Evolutionary conservation across 2,888 invertebrate species (phyloP).

Genomic region (Chymomyza procnemis): DNA sequence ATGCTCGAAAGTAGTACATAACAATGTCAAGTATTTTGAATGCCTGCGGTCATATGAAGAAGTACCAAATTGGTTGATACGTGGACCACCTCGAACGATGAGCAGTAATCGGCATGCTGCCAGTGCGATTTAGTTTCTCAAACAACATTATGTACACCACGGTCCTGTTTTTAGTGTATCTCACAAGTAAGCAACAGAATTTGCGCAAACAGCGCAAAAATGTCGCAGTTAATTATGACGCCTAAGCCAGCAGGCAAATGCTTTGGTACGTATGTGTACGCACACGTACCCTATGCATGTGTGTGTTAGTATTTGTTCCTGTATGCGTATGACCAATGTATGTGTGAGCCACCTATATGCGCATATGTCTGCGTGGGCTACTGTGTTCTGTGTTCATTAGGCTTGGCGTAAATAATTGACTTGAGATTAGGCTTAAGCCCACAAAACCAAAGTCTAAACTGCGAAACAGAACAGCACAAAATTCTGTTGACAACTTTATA

Average conservation of each 20-base stretch:
- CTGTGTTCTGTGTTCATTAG: not conserved
- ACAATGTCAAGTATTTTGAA: no score
- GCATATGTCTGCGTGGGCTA: not conserved
- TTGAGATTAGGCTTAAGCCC: slow-evolving; percentile 14
- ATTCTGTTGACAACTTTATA: slow-evolving; percentile 26
- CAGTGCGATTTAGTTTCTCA: not conserved
- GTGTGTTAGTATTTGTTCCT: not conserved
- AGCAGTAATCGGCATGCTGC: no score
- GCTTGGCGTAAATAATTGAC: slow-evolving; percentile 44
- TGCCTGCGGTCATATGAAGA: no score
- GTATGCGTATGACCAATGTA: not conserved
- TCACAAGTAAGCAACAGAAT: slow-evolving; percentile 5
- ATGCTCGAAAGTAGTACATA: no score
- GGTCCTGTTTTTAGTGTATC: not conserved
- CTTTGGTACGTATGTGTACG: slow-evolving; percentile 4
- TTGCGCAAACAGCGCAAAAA: slow-evolving; percentile 33
- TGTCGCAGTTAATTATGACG: slow-evolving; percentile 66
- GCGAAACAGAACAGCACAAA: slow-evolving; percentile 16
- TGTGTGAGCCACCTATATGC: not conserved
- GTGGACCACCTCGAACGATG: no score
- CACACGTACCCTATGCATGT: not conserved
- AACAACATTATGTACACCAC: not conserved
- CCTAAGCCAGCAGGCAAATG: slow-evolving; percentile 46
- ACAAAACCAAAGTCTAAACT: slow-evolving; percentile 7
- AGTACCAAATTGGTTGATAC: no score